phyloP scores from a whole-genome alignment of 2,797 vertebrate genomes.

The Enteromius trimaculatus region DNA sequence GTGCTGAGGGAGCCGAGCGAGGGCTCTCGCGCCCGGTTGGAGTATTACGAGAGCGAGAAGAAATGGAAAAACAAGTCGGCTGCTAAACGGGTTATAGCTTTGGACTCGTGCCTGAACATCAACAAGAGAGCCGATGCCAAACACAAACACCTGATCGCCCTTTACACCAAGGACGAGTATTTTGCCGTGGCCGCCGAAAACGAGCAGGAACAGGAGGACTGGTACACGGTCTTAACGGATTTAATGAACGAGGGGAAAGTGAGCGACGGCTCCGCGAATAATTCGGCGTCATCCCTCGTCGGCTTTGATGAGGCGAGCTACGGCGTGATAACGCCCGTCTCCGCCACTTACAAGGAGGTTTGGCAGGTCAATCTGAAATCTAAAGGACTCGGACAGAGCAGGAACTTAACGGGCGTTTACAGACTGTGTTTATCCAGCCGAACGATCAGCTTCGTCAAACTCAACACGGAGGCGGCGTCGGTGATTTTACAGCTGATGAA shows the following conservation, averaged over 20 bases:
- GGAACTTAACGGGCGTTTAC: constrained; percentile 92
- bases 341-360: constrained; percentile 89
- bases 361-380: constrained; percentile 97
- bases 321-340: constrained; percentile 85
- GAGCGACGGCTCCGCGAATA: constrained; percentile 75
- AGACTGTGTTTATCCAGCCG: constrained; percentile 92
- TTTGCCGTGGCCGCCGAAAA: constrained; percentile 95
- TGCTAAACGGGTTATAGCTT: constrained; percentile 90
- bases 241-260: constrained; percentile 87
- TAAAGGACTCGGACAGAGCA: constrained; percentile 92
- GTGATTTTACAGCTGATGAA: constrained; percentile 97
- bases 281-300: constrained; percentile 80
- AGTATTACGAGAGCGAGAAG: constrained; percentile 99
- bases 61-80: constrained; percentile 96
- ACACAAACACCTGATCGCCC: constrained; percentile 94
- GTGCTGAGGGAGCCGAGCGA: constrained; percentile 85
- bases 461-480: constrained; percentile 90
- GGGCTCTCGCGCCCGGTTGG: constrained; percentile 86
- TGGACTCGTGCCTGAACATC: constrained; percentile 94
- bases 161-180: constrained; percentile 97
- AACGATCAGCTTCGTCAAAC: constrained; percentile 92
- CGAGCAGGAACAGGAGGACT: constrained; percentile 93
- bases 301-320: constrained; percentile 86
- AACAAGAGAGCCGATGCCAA: constrained; percentile 97
- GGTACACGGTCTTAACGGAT: constrained; percentile 89